phyloP scores from a whole-genome alignment of 2,797 vertebrate species.

The Amblyopsis hoosieri region DNA sequence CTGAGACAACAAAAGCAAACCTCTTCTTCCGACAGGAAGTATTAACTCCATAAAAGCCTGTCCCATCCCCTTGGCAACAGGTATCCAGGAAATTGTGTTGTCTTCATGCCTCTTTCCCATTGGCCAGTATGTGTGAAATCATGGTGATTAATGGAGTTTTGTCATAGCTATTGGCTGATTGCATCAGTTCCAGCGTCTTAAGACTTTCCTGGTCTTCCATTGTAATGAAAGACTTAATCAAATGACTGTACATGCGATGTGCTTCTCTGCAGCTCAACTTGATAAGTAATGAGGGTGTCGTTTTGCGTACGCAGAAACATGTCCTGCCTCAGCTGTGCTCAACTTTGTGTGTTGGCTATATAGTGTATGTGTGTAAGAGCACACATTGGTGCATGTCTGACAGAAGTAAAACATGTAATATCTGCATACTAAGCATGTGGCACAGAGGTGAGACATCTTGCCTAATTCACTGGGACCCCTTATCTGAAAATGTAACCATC shows the following conservation, averaged over 20 bases:
- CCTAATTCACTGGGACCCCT: slow-evolving; percentile 17
- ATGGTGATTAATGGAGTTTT: background rate
- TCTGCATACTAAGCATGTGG: slow-evolving; percentile 45
- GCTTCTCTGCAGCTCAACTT: slow-evolving; percentile 52
- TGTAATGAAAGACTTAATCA: slow-evolving; percentile 36
- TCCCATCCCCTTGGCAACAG: slow-evolving; percentile 21
- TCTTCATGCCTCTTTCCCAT: slow-evolving; percentile 14
- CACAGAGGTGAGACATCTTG: slow-evolving; percentile 21
- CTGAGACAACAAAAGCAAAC: slow-evolving; percentile 19
- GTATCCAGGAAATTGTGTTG: slow-evolving; percentile 40
- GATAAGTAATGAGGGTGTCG: slow-evolving; percentile 46
- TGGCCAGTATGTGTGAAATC: slow-evolving; percentile 1
- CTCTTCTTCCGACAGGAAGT: slow-evolving; percentile 58
- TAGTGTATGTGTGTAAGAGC: slow-evolving; percentile 33
- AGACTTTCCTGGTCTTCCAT: slow-evolving; percentile 19
- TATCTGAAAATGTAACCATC: slow-evolving; percentile 75
- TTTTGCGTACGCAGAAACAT: slow-evolving; percentile 5
- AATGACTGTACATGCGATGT: slow-evolving; percentile 41
- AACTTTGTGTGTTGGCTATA: background rate
- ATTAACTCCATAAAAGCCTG: slow-evolving; percentile 17
- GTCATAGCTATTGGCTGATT: slow-evolving; percentile 12
- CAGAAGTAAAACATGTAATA: slow-evolving; percentile 28
- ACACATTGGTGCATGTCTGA: slow-evolving; percentile 40
- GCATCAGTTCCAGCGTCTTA: slow-evolving; percentile 22
- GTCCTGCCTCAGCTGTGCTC: no score